Percentiles rank a stretch among this genome's conserved stretches.
Conservation (phyloP, 2,113 vertebrate species). For the Hippocampus zosterae region DNA sequence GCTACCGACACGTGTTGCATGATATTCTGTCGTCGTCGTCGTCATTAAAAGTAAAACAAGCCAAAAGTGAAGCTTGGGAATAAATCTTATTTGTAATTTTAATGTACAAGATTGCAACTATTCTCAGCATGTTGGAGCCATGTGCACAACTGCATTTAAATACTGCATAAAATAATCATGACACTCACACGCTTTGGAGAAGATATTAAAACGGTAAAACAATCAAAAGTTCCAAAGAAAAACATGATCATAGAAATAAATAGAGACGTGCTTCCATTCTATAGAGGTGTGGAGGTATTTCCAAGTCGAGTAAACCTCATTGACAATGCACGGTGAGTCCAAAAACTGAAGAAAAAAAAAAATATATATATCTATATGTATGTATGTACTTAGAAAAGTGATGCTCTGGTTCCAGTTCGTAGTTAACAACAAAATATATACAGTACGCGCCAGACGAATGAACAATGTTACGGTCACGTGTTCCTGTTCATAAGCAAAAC, state of each 20-base stretch:
- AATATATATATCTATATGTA: not conserved
- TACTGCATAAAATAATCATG: conserved; percentile 13
- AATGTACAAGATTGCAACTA: conserved; percentile 31
- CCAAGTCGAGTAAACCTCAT: conserved; percentile 9
- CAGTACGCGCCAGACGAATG: conserved; percentile 22
- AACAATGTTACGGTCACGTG: conserved; percentile 13
- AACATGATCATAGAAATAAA: conserved; percentile 11
- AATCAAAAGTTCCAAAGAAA: conserved; percentile 11
- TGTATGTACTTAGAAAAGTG: not conserved
- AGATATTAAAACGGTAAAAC: conserved; percentile 31
- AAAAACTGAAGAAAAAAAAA: not conserved
- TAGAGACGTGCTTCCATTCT: not conserved
- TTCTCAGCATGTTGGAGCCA: not conserved
- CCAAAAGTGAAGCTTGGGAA: conserved; percentile 4
- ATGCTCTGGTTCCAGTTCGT: conserved; percentile 10
- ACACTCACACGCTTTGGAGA: conserved; percentile 10
- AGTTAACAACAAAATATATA: conserved; percentile 21
- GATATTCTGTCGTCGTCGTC: not conserved
- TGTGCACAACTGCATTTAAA: conserved; percentile 32
- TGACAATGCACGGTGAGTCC: conserved; percentile 14
- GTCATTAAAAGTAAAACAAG: not conserved
- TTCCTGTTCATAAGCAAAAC: conserved; percentile 11
- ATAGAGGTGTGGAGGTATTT: conserved; percentile 15
- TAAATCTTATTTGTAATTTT: conserved; percentile 45
- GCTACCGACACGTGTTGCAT: not conserved